A percentile compares a stretch with the other conserved stretches of the same genome.
Evolutionary conservation across 2,888 invertebrate genomes (phyloP).

Genomic region (Urechis unicinctus): DNA sequence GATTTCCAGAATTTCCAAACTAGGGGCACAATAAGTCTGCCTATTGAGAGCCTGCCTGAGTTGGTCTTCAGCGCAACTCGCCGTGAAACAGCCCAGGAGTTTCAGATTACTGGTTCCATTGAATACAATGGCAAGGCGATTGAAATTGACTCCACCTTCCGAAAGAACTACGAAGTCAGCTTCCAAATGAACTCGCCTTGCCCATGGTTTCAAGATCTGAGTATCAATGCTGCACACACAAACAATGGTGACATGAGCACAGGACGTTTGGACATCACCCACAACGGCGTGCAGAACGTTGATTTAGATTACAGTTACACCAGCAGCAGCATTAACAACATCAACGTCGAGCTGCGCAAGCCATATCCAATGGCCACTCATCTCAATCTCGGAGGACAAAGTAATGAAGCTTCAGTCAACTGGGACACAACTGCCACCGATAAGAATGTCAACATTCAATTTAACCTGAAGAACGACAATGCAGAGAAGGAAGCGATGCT

Average conservation of each 20-base stretch:
- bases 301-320: conserved; percentile 18
- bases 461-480: conserved; percentile 11
- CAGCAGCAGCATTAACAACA: conserved; percentile 3
- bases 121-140: conserved; percentile 8
- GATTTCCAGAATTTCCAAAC: conserved; percentile 8
- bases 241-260: not conserved
- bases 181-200: conserved; percentile 7
- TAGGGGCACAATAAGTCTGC: not conserved
- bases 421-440: conserved; percentile 31
- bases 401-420: conserved; percentile 22
- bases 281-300: conserved; percentile 13
- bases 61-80: not conserved
- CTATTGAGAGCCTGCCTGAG: not conserved
- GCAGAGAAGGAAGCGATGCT: conserved; percentile 7
- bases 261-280: conserved; percentile 11
- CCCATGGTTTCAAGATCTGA: conserved; percentile 6
- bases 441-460: conserved; percentile 13
- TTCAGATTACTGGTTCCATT: conserved; percentile 1
- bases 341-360: conserved; percentile 10
- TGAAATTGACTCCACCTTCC: conserved; percentile 8
- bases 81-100: conserved; percentile 7
- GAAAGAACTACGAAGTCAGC: conserved; percentile 6
- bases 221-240: conserved; percentile 4
- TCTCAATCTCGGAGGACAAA: conserved; percentile 3
- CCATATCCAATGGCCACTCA: conserved; percentile 12